phyloP scores from a whole-genome alignment of 2,888 invertebrate species.

The Cerastis leucographa region DNA sequence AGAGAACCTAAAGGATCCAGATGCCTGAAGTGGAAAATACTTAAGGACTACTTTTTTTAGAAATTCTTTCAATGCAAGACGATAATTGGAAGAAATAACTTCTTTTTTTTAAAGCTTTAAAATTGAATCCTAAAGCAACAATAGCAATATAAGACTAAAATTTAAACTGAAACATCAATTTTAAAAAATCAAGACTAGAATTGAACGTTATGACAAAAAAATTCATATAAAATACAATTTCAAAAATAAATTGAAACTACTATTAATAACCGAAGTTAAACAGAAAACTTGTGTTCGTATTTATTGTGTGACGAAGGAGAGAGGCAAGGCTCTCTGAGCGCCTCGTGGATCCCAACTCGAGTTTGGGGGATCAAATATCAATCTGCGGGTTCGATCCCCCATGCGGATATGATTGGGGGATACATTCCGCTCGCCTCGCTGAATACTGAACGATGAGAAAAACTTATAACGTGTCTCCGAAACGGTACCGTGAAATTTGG shows the following conservation, averaged over 20 bases:
- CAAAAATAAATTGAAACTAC: constrained; percentile 51
- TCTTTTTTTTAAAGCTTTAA: background rate
- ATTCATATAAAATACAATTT: constrained; percentile 37
- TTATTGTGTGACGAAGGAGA: constrained; percentile 51
- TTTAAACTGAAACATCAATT: constrained; percentile 6
- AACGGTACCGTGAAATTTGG: constrained; percentile 53
- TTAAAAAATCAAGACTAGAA: background rate
- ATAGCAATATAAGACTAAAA: background rate
- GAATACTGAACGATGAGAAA: constrained; percentile 71
- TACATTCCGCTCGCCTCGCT: constrained; percentile 65
- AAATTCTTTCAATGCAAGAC: too few species aligned
- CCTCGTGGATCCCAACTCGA: constrained; percentile 68
- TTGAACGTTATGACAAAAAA: constrained; percentile 22
- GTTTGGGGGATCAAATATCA: constrained; percentile 88
- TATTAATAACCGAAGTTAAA: constrained; percentile 55
- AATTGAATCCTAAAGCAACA: background rate
- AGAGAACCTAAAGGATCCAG: constrained; percentile 15
- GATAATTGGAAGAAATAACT: background rate
- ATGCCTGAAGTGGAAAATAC: constrained; percentile 26
- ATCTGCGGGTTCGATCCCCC: constrained; percentile 82
- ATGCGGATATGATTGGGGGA: constrained; percentile 73
- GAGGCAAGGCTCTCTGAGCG: constrained; percentile 48
- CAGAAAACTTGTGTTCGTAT: constrained; percentile 57
- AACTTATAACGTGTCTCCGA: constrained; percentile 69
- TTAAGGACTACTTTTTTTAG: background rate